These are phyloP conservation scores for Zaprionus nigranus DNA, from an alignment of 1,140 invertebrate genomes.

Conservation along the genomic window DNA sequence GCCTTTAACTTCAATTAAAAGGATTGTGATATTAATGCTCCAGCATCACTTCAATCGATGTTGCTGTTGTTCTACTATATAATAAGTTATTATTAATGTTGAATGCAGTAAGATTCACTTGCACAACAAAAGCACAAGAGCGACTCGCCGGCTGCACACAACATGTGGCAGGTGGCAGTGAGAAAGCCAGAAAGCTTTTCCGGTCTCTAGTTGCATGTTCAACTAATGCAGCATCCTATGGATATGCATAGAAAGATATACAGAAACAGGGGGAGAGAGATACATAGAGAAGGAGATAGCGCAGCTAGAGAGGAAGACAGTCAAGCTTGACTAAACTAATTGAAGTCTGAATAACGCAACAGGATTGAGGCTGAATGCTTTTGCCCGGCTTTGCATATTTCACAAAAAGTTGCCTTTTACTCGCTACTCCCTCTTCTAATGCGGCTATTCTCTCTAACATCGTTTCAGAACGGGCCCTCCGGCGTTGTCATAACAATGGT, in stretches of 20 bases:
- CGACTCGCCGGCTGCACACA: conserved; percentile 1
- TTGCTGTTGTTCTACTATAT: conserved; percentile 46
- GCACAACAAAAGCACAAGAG: neutral
- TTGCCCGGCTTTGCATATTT: conserved; percentile 28
- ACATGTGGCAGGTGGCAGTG: conserved; percentile 10
- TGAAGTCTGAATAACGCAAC: conserved; percentile 30
- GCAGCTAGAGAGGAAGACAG: neutral
- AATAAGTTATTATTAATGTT: conserved; percentile 18
- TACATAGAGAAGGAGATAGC: neutral
- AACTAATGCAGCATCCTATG: neutral
- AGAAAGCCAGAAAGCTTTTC: conserved; percentile 5
- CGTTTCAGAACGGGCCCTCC: neutral
- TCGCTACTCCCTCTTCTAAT: no score
- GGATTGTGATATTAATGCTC: no score
- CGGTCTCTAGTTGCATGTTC: conserved; percentile 5
- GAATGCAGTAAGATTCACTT: conserved; percentile 10
- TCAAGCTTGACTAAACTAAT: conserved; percentile 35
- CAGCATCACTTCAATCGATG: neutral
- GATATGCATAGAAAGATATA: neutral
- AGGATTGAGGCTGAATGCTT: conserved; percentile 25
- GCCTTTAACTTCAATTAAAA: neutral
- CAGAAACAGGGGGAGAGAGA: neutral
- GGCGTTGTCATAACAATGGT: conserved; percentile 33
- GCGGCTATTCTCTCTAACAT: neutral
- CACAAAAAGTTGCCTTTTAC: conserved; percentile 17